phyloP scores from a whole-genome alignment of 2,797 vertebrate species.

The Harpagifer antarcticus region DNA sequence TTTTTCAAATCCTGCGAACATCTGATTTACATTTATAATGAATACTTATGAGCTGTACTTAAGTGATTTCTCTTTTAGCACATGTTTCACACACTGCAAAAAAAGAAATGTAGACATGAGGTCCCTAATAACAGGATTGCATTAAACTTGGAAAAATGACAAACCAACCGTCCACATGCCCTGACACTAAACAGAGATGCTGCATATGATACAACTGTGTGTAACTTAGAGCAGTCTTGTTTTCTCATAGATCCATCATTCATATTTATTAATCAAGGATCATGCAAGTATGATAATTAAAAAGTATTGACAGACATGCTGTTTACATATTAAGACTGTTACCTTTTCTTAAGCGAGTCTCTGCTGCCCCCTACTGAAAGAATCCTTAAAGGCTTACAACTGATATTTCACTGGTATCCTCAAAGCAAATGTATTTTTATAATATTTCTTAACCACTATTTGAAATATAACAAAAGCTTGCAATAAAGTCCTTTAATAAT shows the following conservation, averaged over 20 bases:
- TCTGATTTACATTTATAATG: constrained; percentile 57
- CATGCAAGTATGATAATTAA: constrained; percentile 40
- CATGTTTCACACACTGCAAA: constrained; percentile 23
- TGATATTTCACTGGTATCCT: constrained; percentile 28
- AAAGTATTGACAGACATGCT: constrained; percentile 40
- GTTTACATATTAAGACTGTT: constrained; percentile 46
- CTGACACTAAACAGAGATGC: constrained; percentile 30
- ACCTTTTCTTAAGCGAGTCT: constrained; percentile 49
- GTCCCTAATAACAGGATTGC: constrained; percentile 48
- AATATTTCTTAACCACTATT: constrained; percentile 43
- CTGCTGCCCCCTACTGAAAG: constrained; percentile 73
- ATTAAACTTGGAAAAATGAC: constrained; percentile 51
- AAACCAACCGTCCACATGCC: constrained; percentile 43
- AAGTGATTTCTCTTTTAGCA: constrained; percentile 31
- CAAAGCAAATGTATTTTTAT: constrained; percentile 36
- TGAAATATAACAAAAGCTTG: constrained; percentile 59
- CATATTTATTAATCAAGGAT: constrained; percentile 66
- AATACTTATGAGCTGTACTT: constrained; percentile 36
- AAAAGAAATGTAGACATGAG: constrained; percentile 16
- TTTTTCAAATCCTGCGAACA: constrained; percentile 25
- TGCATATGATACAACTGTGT: constrained; percentile 36
- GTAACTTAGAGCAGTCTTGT: constrained; percentile 30
- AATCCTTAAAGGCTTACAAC: constrained; percentile 17
- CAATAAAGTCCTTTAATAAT: constrained; percentile 69
- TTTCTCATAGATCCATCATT: constrained; percentile 23